phyloP scores from a whole-genome alignment of 2,888 invertebrate genomes.

The Dynastes tityus region DNA sequence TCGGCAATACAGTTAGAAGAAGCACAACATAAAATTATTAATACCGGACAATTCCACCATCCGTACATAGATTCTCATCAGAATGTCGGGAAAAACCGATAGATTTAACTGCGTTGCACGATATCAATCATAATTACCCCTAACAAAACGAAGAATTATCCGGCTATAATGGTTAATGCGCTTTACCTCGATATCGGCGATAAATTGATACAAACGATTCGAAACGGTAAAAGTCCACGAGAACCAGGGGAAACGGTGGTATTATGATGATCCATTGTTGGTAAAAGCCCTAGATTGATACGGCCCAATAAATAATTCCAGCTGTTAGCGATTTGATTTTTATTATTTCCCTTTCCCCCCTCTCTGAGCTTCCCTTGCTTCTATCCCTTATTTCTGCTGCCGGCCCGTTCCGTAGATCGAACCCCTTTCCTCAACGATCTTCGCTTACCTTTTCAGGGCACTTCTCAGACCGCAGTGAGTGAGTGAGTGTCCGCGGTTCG shows the following conservation, averaged over 20 bases:
- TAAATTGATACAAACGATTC: constrained; percentile 42
- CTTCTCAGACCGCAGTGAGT: background rate
- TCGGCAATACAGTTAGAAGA: too few relatives aligned
- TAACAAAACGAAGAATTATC: constrained; percentile 24
- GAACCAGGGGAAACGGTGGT: background rate
- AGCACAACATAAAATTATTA: background rate
- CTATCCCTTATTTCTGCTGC: background rate
- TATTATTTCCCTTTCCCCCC: constrained; percentile 6
- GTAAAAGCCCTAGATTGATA: constrained; percentile 36
- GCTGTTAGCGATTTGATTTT: constrained; percentile 41
- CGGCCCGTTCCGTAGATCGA: background rate
- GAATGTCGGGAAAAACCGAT: background rate
- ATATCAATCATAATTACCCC: constrained; percentile 30
- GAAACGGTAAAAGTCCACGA: constrained; percentile 27
- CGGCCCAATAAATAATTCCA: constrained; percentile 32
- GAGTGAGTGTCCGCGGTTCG: background rate
- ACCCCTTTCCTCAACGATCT: background rate
- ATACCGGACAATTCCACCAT: background rate
- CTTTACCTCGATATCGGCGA: background rate
- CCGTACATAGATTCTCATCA: background rate
- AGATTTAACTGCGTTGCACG: background rate
- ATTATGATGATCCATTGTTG: constrained; percentile 35
- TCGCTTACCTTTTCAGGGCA: background rate
- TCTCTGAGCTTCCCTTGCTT: background rate
- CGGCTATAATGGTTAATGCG: constrained; percentile 17